Evolutionary conservation across 2,888 invertebrate genomes (phyloP).

Genomic region (Polyploca ridens): DNA sequence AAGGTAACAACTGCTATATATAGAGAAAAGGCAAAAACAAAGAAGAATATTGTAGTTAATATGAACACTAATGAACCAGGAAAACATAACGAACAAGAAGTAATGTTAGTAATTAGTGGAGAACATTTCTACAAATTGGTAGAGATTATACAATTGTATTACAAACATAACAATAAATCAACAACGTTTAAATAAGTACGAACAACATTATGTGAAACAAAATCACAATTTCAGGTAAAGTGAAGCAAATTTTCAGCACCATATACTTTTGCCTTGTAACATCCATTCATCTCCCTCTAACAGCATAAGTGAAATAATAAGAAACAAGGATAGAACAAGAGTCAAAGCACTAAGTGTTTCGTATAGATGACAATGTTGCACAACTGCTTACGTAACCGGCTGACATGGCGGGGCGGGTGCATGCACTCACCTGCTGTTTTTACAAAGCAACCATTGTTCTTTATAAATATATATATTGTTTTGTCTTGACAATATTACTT

Average conservation of each 20-base stretch:
- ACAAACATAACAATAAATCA: not conserved
- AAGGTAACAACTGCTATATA: not conserved
- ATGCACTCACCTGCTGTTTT: conserved; percentile 24
- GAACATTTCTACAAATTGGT: not conserved
- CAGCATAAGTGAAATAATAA: not conserved
- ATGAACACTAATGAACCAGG: not conserved
- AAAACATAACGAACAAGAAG: not conserved
- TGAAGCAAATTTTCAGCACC: not conserved
- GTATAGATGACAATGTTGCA: conserved; percentile 15
- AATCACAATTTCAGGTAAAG: not conserved
- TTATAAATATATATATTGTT: conserved; percentile 18
- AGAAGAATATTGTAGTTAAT: not conserved
- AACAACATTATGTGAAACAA: not conserved
- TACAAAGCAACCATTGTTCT: conserved; percentile 24
- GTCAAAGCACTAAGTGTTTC: conserved; percentile 8
- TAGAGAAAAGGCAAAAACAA: not conserved
- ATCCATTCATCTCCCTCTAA: not conserved
- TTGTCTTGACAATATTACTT: conserved; percentile 18
- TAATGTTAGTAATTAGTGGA: not conserved
- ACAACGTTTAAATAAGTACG: not conserved
- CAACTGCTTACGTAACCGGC: conserved; percentile 12
- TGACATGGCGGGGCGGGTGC: conserved; percentile 8
- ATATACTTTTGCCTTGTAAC: not conserved
- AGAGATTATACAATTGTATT: not conserved
- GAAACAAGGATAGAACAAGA: not conserved